A percentile compares a stretch with the other conserved stretches of the same genome.
Conservation (phyloP, 2,113 vertebrate species). For the Danio rerio region GRCz12tu NC_133194.1:23294001-23294500, state of each 20-base stretch:
- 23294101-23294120: slow-evolving; percentile 40
- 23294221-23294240: not conserved
- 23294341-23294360: slow-evolving; percentile 25
- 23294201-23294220: slow-evolving; percentile 13
- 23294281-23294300: slow-evolving; percentile 12
- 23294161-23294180: slow-evolving; percentile 57
- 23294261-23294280: slow-evolving; percentile 36
- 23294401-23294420: slow-evolving; percentile 44
- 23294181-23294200: slow-evolving; percentile 35
- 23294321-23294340: slow-evolving; percentile 65
- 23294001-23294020: not conserved
- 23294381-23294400: slow-evolving; percentile 1
- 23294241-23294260: not conserved
- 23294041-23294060: not conserved
- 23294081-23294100: slow-evolving; percentile 35
- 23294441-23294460: slow-evolving; percentile 98
- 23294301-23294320: slow-evolving; percentile 12
- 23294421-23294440: slow-evolving; percentile 91
- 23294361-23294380: slow-evolving; percentile 19
- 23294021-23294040: not conserved
- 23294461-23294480: slow-evolving; percentile 85
- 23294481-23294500: slow-evolving; percentile 88
- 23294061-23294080: slow-evolving; percentile 15
- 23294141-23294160: slow-evolving; percentile 58
- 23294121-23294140: slow-evolving; percentile 35